Conservation (phyloP, 2,113 vertebrate species). For the Megaceryle torquata region DNA sequence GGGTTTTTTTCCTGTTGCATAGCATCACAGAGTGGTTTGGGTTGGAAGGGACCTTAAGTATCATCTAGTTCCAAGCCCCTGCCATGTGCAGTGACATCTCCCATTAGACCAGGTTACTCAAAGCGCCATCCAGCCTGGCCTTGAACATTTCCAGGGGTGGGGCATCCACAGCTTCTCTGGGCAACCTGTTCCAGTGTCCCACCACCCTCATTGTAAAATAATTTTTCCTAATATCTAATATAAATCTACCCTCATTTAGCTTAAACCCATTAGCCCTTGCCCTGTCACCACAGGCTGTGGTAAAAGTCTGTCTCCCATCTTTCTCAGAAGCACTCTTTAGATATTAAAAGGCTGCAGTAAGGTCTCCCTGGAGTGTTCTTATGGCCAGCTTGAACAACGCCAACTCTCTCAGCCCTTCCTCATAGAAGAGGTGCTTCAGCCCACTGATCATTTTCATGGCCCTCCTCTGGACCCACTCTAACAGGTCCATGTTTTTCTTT, state of each 20-base stretch:
- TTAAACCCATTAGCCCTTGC: background rate
- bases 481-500: background rate
- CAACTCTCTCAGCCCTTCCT: background rate
- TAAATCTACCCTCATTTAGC: background rate
- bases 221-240: background rate
- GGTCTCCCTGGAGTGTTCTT: background rate
- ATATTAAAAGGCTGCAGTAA: background rate
- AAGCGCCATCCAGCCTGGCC: accelerated
- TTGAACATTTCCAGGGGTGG: background rate
- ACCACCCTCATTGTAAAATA: background rate
- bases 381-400: background rate
- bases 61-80: background rate
- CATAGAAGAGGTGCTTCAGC: background rate
- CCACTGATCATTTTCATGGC: background rate
- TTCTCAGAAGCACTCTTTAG: background rate
- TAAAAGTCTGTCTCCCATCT: background rate
- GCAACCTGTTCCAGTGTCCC: background rate
- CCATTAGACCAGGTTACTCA: background rate
- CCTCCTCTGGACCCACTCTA: background rate
- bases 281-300: background rate
- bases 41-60: background rate
- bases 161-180: background rate
- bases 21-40: background rate
- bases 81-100: background rate
- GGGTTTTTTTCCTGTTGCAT: background rate